Evolutionary conservation across 2,888 invertebrate species (phyloP).

Genomic region (Caenorhabditis zanzibari): DNA sequence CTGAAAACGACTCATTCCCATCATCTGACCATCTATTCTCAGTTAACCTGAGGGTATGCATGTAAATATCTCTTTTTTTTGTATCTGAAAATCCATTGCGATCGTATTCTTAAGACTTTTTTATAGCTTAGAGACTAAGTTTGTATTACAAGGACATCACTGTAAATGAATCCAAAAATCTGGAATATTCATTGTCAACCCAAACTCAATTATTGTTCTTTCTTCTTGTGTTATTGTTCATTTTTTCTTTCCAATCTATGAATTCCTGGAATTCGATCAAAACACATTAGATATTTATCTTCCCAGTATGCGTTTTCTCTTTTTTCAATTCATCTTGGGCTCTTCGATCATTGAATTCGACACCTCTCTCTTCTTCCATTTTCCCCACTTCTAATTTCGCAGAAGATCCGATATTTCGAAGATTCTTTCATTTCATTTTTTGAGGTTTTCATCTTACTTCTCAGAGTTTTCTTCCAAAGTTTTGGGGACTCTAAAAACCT

Average conservation of each 20-base stretch:
- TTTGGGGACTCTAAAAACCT: neutral
- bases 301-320: slow-evolving; percentile 36
- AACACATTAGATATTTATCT: slow-evolving; percentile 14
- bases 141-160: too few relatives aligned
- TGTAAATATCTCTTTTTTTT: too few relatives aligned
- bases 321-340: slow-evolving; percentile 10
- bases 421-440: slow-evolving; percentile 23
- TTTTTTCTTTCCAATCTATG: neutral
- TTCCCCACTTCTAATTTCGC: neutral
- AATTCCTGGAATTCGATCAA: slow-evolving; percentile 7
- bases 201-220: neutral
- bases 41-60: too few relatives aligned
- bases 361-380: slow-evolving; percentile 15
- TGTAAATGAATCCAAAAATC: neutral
- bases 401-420: neutral
- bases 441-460: neutral
- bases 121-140: too few relatives aligned
- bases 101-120: too few relatives aligned
- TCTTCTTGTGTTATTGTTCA: neutral
- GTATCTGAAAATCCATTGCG: too few relatives aligned
- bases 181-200: neutral
- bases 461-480: neutral
- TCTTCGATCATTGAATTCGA: slow-evolving; percentile 33
- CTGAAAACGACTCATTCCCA: too few relatives aligned
- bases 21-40: too few relatives aligned